These are phyloP conservation scores for Sylvia atricapilla DNA, from an alignment of 2,113 vertebrate genomes.

Conservation along the genomic window DNA sequence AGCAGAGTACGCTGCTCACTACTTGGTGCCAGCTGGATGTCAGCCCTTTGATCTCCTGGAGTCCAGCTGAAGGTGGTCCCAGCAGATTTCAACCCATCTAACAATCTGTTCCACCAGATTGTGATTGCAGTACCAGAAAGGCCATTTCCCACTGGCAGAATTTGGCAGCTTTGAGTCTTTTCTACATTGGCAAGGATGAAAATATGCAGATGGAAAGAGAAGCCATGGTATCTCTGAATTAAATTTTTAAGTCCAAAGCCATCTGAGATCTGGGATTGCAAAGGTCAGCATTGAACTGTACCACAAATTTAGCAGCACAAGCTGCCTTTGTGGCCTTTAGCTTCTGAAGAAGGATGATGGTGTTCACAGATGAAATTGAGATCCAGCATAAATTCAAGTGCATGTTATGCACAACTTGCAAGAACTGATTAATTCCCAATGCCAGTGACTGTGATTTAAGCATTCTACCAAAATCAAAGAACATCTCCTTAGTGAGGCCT, in stretches of 20 bases:
- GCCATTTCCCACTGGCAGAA: not conserved
- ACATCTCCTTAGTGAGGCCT: not conserved
- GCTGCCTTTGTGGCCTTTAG: not conserved
- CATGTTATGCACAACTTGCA: not conserved
- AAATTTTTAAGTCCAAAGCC: not conserved
- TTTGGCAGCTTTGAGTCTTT: not conserved
- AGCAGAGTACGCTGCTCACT: not conserved
- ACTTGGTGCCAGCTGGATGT: not conserved
- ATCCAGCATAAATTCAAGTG: not conserved
- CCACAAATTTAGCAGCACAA: not conserved
- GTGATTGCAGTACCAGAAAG: not conserved
- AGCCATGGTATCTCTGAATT: not conserved
- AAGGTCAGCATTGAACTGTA: not conserved
- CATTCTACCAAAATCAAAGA: not conserved
- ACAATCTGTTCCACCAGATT: conserved; percentile 24
- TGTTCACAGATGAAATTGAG: not conserved
- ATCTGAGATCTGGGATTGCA: not conserved
- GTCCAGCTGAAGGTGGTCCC: not conserved
- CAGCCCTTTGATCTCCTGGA: not conserved
- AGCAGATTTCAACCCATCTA: not conserved
- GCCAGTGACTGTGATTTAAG: not conserved
- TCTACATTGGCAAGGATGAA: not conserved
- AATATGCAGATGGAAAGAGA: not conserved
- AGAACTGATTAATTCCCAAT: not conserved
- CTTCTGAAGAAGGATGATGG: not conserved